These are phyloP conservation scores for Brachystomella parvula DNA, from an alignment of 1,140 invertebrate species.

Conservation along the genomic window DNA sequence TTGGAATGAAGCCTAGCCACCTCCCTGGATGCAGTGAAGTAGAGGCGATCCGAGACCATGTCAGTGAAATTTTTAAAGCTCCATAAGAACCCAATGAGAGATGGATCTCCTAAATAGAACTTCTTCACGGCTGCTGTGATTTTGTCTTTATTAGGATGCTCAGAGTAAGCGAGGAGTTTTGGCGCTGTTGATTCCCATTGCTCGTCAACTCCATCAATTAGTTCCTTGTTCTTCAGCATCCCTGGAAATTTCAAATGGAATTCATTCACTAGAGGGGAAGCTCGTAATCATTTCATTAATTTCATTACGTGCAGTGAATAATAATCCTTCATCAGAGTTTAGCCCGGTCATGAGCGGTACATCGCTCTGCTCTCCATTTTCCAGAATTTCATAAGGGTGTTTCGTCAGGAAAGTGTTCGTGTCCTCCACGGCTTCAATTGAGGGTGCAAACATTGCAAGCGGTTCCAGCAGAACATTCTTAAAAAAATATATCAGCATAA, in stretches of 20 bases:
- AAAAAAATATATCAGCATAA: not conserved
- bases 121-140: constrained; percentile 13
- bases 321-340: constrained; percentile 26
- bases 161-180: not conserved
- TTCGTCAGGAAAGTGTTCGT: constrained; percentile 24
- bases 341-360: constrained; percentile 36
- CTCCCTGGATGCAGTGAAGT: constrained; percentile 20
- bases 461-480: constrained; percentile 15
- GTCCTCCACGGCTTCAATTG: constrained; percentile 16
- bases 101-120: constrained; percentile 26
- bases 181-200: not conserved
- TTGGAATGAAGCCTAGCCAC: constrained; percentile 19
- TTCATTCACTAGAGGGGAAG: not conserved
- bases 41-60: constrained; percentile 27
- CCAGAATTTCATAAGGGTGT: constrained; percentile 25
- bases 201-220: not conserved
- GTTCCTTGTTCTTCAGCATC: constrained; percentile 15
- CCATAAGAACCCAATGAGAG: constrained; percentile 4
- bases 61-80: constrained; percentile 22
- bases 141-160: constrained; percentile 16
- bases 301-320: constrained; percentile 12
- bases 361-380: constrained; percentile 19
- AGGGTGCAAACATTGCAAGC: constrained; percentile 18
- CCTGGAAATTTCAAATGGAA: not conserved
- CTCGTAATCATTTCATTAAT: not conserved